Conservation (phyloP, 2,888 invertebrate species). For the Calameuta pallipes region DNA sequence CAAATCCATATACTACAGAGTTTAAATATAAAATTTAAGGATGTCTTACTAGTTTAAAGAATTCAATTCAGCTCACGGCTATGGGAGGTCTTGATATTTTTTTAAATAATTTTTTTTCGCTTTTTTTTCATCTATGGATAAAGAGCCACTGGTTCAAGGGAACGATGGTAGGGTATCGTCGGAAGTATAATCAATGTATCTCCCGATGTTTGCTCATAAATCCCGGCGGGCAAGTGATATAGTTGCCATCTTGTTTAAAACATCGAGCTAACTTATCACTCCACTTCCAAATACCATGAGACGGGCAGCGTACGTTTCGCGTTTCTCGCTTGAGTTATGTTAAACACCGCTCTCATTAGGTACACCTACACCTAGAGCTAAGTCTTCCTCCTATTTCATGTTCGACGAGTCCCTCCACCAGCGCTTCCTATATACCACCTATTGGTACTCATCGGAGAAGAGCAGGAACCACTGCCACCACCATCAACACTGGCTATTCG, state of each 20-base stretch:
- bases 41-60: not conserved
- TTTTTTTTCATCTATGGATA: not conserved
- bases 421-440: not conserved
- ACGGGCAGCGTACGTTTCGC: slow-evolving; percentile 6
- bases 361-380: not conserved
- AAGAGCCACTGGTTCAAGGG: not conserved
- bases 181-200: slow-evolving; percentile 32
- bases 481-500: not conserved
- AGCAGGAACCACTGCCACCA: not conserved
- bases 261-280: slow-evolving; percentile 28
- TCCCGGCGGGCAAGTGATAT: slow-evolving; percentile 26
- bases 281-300: slow-evolving; percentile 25
- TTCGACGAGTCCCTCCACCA: not conserved
- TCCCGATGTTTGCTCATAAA: slow-evolving; percentile 28
- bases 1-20: not conserved
- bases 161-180: not conserved
- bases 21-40: not conserved
- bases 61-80: not conserved
- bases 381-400: not conserved
- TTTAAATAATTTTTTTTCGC: not conserved
- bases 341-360: slow-evolving; percentile 8
- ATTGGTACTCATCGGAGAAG: not conserved
- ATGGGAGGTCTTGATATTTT: not conserved
- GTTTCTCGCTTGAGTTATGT: slow-evolving; percentile 7
- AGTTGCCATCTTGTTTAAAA: slow-evolving; percentile 33